Evolutionary conservation across 2,797 vertebrate genomes (phyloP), one percentile per base, ranked within the genome.

Genomic region (Enteromius mattozi): DNA sequence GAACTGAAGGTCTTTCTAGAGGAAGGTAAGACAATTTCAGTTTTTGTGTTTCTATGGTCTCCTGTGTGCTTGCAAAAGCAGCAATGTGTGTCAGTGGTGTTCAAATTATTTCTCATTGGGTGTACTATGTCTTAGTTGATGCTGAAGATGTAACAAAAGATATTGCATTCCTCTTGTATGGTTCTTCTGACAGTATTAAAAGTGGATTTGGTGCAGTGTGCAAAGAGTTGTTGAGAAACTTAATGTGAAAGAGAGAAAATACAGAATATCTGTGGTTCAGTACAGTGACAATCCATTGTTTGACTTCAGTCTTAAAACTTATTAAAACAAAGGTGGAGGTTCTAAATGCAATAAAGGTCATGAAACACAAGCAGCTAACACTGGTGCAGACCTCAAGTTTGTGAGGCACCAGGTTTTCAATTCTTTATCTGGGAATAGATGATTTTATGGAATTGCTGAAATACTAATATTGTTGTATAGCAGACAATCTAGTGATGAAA

Each of bases 111-210:
- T 82, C 47, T 75, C 83, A 78, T 91, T 88, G 91, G 40, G 87
- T 85, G 21, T 54, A 56, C 90, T 92, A 80, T 93, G 87, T 92
- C 92, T 90, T 87, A 93, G 91, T 83, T 87, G 87, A 91, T 92
- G 84, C 40, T 59, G 85, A 87, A 79, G 92, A 92, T 54, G 74
- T 82, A 88, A 96, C 95, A 94, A 98, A 95, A 91, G 96, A 98
- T 61, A 93, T 98, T 94, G 96, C 97, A 66, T 99, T 98, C 91
- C 95, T 99, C 80, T 92, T 99, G 0, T 97, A 98, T 84, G 95
- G 96, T 85, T 98, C 97, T 85, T 98, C 97, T 0, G 96, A 97
- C 85, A 94, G 94, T 6, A 96, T 95, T 91, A 94, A 90, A 92
- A 91, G 90, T 65, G 94, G 94, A 92, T 99, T 98, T 86, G 85